Evolutionary conservation across 2,888 invertebrate genomes (phyloP), one percentile per base, ranked within the genome.

Genomic region (Mythimna pallens): DNA sequence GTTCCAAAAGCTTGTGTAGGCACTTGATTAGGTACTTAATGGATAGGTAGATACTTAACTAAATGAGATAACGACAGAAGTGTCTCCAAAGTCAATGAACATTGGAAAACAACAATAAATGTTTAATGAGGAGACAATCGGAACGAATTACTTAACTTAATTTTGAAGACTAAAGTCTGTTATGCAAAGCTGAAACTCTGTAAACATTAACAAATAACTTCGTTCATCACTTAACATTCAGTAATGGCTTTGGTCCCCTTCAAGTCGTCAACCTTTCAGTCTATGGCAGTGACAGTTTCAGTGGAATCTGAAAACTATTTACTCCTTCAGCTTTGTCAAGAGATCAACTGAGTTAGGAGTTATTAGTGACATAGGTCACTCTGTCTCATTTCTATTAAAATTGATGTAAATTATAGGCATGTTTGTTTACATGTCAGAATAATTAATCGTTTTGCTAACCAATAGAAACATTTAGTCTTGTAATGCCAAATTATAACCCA

Each of bases 201-300:
- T 68, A 25, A 71, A 58, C 52, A 58, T 67, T 73, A 68, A 82
- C 68, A 65, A 82, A 73, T 65, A 62, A 52, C 58, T 70, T 62
- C 8, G 59, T 63, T 34, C 43, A 61, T 58, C 58, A 78, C 55
- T 62, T 76, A 65, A 58, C 68, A 63, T 69, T 79, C 25, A 61
- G 20, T 50, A 20, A 78, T 47, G 58, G 67, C 36, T 71, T 73
- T 47, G 61, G 65, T 54, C 43, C 17, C 34, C 14, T 68, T 55
- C 47, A 43, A 71, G 61, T 25, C 47, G n/a, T 55, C 12, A 50
- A 64, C 59, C 55, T 55, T 67, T 62, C 52, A 73, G 52, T 65
- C 55, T 67, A 72, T 69, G 40, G 50, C 17, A 70, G 58, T 61
- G 65, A 61, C 72, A 68, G 54, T 55, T 68, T 63, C 40, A 63